Evolutionary conservation across 2,113 vertebrate genomes (phyloP).

Genomic region (Polypterus senegalus): DNA sequence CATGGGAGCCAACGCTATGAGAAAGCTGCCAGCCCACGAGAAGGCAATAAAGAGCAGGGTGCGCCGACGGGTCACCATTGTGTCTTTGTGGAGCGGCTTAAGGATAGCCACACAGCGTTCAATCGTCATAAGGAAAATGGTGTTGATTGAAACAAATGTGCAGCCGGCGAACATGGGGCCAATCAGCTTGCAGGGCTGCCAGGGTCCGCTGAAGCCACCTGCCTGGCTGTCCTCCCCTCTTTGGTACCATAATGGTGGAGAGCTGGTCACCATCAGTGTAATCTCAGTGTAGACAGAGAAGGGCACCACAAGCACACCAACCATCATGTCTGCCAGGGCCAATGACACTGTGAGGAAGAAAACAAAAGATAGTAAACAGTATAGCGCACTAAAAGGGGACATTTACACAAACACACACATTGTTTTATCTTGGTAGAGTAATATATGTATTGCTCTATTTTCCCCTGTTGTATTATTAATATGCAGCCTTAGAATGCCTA

Average conservation of each 20-base stretch:
- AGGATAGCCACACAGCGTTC: constrained; percentile 63
- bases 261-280: constrained; percentile 44
- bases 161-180: constrained; percentile 64
- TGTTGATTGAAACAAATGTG: constrained; percentile 72
- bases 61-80: constrained; percentile 49
- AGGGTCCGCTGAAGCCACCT: constrained; percentile 17
- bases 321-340: constrained; percentile 61
- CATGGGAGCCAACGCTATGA: constrained; percentile 49
- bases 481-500: too few relatives aligned
- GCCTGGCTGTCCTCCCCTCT: constrained; percentile 15
- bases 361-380: background rate
- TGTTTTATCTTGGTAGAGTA: too few relatives aligned
- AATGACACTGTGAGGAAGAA: constrained; percentile 45
- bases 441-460: too few relatives aligned
- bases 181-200: constrained; percentile 59
- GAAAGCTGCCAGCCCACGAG: constrained; percentile 57
- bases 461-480: too few relatives aligned
- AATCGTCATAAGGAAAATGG: constrained; percentile 64
- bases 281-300: constrained; percentile 64
- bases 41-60: constrained; percentile 46
- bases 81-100: constrained; percentile 55
- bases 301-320: constrained; percentile 57
- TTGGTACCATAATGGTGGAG: constrained; percentile 40
- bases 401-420: background rate
- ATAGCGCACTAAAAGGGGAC: too few relatives aligned